Base-by-base conservation (phyloP, 2,797 vertebrate species). In the Leuciscus waleckii region DNA sequence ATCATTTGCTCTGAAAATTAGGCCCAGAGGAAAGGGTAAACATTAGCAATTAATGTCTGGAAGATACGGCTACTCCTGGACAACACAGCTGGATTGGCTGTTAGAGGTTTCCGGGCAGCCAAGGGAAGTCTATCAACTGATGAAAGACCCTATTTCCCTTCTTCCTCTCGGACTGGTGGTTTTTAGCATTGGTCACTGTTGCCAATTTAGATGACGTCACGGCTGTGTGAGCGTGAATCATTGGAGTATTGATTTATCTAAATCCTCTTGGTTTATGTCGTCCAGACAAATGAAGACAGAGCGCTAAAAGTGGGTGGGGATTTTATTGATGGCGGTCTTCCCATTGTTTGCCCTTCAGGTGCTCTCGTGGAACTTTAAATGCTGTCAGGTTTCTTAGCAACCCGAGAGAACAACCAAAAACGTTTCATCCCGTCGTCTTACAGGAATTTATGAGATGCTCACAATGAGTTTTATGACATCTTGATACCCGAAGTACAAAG, bases 181-280 rank as follows among this genome's bases (percentile, higher is more conserved):
- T 86, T 86, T 86, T 81, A 85, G 78, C 82, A 86, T 87, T 87
- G 80, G 87, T 88, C 87, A 87, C 51, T 86, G 87, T 88, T 86
- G 84, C 82, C 49, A 74, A 69, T 16, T 41, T 29, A 79, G 67
- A n/a, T 77, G 71, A 78, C 83, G 76, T 81, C 81, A 67, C 49
- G 14, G 82, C 73, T 68, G 41, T 65, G 75, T 51, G 16, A 65
- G 68, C 63, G 81, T 71, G 84, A 78, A 86, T 86, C 84, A 70
- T 76, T 83, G 74, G 56, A 46, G 14, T 85, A 90, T 90, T 82
- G 85, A 91, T 91, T 89, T 87, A 90, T 91, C 71, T 70, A 87
- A 89, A 89, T 88, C 86, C 87, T 82, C 83, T 89, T 86, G 86
- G 89, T 90, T 89, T 88, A 81, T 88, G 88, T 90, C 88, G 58